Conservation (phyloP, 1,140 invertebrate species). For the Maconellicoccus hirsutus region DNA sequence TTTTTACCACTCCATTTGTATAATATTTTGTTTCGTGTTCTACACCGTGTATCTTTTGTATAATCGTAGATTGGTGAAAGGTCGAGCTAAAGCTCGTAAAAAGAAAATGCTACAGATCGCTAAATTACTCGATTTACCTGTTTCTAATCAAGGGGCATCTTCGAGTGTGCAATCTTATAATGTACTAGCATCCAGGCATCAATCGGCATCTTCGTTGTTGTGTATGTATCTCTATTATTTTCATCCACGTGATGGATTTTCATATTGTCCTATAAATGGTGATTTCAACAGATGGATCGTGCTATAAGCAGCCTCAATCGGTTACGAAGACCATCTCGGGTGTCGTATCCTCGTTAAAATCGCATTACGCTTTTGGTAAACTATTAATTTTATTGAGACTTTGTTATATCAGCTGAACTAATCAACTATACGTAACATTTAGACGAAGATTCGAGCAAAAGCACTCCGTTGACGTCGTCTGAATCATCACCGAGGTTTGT, state of each 20-base stretch:
- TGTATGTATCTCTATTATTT: background rate
- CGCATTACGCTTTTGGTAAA: background rate
- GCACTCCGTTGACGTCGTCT: background rate
- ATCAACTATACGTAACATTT: no score
- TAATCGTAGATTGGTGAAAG: slow-evolving; percentile 54
- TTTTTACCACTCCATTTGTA: slow-evolving; percentile 24
- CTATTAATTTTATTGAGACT: no score
- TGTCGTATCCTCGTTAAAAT: background rate
- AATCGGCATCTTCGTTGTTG: background rate
- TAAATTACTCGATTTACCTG: slow-evolving; percentile 65
- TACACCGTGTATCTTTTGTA: slow-evolving; percentile 6
- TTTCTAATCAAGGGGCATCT: slow-evolving; percentile 30
- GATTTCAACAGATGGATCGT: background rate
- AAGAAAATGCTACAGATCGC: slow-evolving; percentile 94
- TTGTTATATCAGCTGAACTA: no score
- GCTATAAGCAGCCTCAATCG: background rate
- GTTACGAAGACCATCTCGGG: background rate
- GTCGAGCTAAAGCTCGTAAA: slow-evolving; percentile 84
- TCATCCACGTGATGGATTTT: no score
- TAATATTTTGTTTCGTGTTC: slow-evolving; percentile 20
- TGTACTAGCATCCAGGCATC: background rate
- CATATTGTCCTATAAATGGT: no score
- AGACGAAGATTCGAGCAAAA: background rate
- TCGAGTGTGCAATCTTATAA: background rate
- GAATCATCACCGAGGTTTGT: background rate